These are phyloP conservation scores for Alauda arvensis DNA, from an alignment of 2,797 vertebrate genomes.

Conservation along the genomic window DNA sequence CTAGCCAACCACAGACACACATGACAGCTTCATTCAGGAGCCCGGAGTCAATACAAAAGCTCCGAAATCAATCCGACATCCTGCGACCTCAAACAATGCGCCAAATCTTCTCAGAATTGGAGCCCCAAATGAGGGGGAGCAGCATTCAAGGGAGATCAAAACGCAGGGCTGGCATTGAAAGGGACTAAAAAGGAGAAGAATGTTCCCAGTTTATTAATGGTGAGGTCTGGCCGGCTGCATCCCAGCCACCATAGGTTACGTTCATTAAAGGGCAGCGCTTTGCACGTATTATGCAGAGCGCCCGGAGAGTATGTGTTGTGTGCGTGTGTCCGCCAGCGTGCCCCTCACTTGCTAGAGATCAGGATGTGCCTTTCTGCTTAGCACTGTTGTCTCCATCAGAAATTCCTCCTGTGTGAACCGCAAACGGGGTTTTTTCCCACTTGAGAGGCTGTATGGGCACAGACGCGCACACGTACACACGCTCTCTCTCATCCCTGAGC, in stretches of 20 bases:
- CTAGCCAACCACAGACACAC: slow-evolving; percentile 79
- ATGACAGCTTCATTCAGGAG: slow-evolving; percentile 84
- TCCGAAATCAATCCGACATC: slow-evolving; percentile 82
- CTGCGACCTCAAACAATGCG: slow-evolving; percentile 77
- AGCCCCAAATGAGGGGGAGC: slow-evolving; percentile 73
- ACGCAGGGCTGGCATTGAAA: slow-evolving; percentile 66
- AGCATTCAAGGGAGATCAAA: slow-evolving; percentile 80
- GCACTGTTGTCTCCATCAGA: slow-evolving; percentile 23
- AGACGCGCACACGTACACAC: background rate
- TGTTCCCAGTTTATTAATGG: slow-evolving; percentile 54
- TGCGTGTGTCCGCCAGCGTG: background rate
- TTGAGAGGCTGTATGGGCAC: background rate
- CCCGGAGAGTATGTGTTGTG: background rate
- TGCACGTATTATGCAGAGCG: background rate
- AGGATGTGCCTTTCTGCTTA: slow-evolving; percentile 49
- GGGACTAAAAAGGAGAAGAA: slow-evolving; percentile 45
- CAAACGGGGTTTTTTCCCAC: slow-evolving; percentile 46
- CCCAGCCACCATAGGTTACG: slow-evolving; percentile 22
- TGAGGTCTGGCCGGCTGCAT: slow-evolving; percentile 30
- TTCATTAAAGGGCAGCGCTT: slow-evolving; percentile 34
- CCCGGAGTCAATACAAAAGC: slow-evolving; percentile 76
- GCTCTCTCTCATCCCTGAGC: background rate
- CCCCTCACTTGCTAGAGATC: slow-evolving; percentile 45
- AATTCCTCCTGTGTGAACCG: slow-evolving; percentile 55
- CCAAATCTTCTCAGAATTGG: slow-evolving; percentile 79